Evolutionary conservation across 2,113 vertebrate species (phyloP).

Genomic region (Peromyscus californicus): DNA sequence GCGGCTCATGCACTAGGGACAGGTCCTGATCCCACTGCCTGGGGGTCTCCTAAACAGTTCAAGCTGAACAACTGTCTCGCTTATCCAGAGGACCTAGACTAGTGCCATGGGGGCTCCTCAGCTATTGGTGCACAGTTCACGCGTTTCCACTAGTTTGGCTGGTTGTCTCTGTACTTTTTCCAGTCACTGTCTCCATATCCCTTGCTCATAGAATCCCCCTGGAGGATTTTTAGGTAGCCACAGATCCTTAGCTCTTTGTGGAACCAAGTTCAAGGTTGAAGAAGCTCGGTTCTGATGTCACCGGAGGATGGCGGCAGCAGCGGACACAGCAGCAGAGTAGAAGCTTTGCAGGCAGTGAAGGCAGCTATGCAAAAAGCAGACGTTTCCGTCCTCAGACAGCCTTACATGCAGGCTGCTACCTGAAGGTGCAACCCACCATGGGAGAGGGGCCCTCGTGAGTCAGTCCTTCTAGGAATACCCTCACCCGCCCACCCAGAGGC

Average conservation of each 20-base stretch:
- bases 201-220: no score
- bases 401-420: neutral
- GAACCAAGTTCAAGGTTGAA: neutral
- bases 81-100: no score
- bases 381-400: neutral
- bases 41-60: no score
- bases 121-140: no score
- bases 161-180: no score
- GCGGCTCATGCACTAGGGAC: no score
- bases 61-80: no score
- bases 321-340: neutral
- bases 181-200: no score
- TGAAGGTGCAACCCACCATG: neutral
- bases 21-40: no score
- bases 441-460: neutral
- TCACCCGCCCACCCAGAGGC: neutral
- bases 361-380: neutral
- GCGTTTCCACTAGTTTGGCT: no score
- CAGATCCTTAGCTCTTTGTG: neutral
- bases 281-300: neutral
- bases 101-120: no score
- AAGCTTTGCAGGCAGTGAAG: neutral
- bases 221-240: neutral
- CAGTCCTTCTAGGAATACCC: neutral
- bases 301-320: neutral